Base-by-base conservation (phyloP, 2,113 vertebrate species). In the Nannospalax galili region DNA sequence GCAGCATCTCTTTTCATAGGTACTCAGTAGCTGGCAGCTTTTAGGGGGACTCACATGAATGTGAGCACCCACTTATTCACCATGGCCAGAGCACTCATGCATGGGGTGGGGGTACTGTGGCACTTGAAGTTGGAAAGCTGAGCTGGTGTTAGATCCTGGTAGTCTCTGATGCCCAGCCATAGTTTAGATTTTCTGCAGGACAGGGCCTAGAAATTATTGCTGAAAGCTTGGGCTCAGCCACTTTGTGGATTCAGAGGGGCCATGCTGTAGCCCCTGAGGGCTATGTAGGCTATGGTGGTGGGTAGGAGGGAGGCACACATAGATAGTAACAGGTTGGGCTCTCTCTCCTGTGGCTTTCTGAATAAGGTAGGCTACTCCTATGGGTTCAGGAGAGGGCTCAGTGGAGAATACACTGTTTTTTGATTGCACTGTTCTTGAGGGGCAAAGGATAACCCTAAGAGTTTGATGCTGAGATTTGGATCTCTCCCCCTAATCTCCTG, bases 21-120 rank as follows among this genome's bases (percentile, higher is more conserved):
- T 90, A 42, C 84, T 96, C 84, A 88, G 48, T 64, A 88, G 93
- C 92, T 62, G 60, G 75, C n/a, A 80, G 45, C 67, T 95, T 94
- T 90, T 64, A 37, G 45, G 77, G 73, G 74, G 91, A 37, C 37
- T 37, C 70, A 72, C 42, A 17, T 40, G 28, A 35, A n/a, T 42
- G 56, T 5, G 67, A n/a, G 67, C 35, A 37, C 73, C 5, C 35
- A 67, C 19, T 37, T 12, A 42, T 16, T 65, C 20, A 16, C 30
- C 62, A 58, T 67, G 65, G 26, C 65, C 79, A 65, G 32, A 88
- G 42, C 74, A 67, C 7, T 10, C 4, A 15, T 37, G 26, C 11
- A 1, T 42, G 22, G 64, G 48, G n/a, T 0, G 1, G 37, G 52
- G 52, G 28, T 19, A 2, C 4, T 12, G 77, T 35, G 2, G n/a